These are phyloP conservation scores for Martes flavigula DNA, from an alignment of 2,797 vertebrate genomes.

Conservation along the genomic window DNA sequence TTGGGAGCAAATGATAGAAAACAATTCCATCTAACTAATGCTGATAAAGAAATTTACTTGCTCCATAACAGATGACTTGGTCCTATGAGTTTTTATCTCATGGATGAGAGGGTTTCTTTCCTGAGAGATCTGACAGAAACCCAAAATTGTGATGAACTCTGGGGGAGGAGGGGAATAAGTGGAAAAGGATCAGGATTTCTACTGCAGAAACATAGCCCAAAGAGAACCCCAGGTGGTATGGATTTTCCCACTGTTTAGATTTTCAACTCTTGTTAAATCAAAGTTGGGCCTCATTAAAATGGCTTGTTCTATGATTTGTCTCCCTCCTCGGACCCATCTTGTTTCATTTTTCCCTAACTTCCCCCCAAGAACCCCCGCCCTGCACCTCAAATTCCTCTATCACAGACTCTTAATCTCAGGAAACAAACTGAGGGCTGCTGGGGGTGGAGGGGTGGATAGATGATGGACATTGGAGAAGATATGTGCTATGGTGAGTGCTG, in stretches of 20 bases:
- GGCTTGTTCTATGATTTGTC: neutral
- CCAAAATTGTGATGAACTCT: neutral
- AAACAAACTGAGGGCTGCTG: too few species aligned
- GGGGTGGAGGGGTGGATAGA: too few species aligned
- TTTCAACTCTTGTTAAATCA: neutral
- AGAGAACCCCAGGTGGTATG: neutral
- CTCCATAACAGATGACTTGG: neutral
- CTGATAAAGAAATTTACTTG: neutral
- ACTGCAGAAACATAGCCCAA: neutral
- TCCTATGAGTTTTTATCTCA: neutral
- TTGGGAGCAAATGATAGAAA: neutral
- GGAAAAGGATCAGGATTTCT: neutral
- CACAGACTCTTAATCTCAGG: too few species aligned
- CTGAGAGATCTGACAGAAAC: neutral
- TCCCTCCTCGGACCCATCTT: too few species aligned
- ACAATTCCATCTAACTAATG: neutral
- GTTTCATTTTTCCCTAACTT: too few species aligned
- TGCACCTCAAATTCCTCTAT: too few species aligned
- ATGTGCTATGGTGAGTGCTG: too few species aligned
- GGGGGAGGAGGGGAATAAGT: neutral
- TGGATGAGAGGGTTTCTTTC: neutral
- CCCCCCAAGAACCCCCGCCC: too few species aligned
- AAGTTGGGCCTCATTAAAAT: neutral
- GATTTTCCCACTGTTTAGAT: neutral
- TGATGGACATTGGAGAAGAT: too few species aligned